phyloP scores from a whole-genome alignment of 2,888 invertebrate genomes.

The Folsomia candida region DNA sequence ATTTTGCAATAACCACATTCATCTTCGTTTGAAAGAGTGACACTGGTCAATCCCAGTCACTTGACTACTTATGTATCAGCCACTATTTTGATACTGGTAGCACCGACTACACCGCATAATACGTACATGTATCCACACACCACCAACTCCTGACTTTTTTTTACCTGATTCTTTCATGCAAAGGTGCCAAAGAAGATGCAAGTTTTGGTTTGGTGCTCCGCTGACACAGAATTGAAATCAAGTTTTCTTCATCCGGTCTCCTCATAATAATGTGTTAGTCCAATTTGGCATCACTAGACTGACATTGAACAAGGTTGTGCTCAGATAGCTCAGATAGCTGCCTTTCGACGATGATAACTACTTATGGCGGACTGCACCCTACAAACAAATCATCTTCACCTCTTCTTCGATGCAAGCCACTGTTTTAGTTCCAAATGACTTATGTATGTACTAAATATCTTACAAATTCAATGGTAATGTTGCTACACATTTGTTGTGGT shows the following conservation, averaged over 20 bases:
- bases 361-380: constrained; percentile 1
- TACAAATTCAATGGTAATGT: too few relatives aligned
- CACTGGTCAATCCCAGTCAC: too few relatives aligned
- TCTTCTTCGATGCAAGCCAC: constrained; percentile 1
- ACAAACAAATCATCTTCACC: background rate
- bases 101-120: background rate
- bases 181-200: background rate
- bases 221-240: constrained; percentile 50
- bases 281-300: background rate
- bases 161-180: background rate
- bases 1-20: background rate
- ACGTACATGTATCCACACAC: too few relatives aligned
- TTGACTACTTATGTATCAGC: too few relatives aligned
- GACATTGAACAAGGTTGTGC: background rate
- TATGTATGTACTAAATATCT: background rate
- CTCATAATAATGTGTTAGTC: constrained; percentile 14
- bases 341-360: background rate
- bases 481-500: too few relatives aligned
- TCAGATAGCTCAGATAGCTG: background rate
- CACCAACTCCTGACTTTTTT: too few relatives aligned
- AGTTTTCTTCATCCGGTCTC: constrained; percentile 48
- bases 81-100: too few relatives aligned
- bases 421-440: background rate
- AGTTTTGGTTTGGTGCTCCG: constrained; percentile 40
- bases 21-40: background rate